Evolutionary conservation across 1,140 invertebrate genomes (phyloP), one percentile per base, ranked within the genome.

Genomic region (Brachionus rotundiformis): DNA sequence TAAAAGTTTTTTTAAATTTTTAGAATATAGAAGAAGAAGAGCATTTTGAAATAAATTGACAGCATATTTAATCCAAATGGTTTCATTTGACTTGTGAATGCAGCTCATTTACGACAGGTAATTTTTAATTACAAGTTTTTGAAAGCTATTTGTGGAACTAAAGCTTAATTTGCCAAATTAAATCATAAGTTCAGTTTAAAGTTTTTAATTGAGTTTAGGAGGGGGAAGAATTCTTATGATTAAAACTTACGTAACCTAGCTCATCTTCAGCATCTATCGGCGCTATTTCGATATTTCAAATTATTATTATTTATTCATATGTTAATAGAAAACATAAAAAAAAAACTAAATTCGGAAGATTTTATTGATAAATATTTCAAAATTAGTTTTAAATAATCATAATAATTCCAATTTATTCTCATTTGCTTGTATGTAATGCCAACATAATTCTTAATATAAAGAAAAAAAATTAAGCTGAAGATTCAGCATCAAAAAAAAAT

Each of bases 241-340:
- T 41, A 41, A 41, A 41, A 41, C 39, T 49, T 54, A 54, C 47
- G 47, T 54, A 54, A 54, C 47, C 6, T 19, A 54, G 19, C 47
- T 54, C 47, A 54, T 54, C 47, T 54, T 54, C 47, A 54, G 47
- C 47, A 16, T 54, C 47, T 54, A 63, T 29, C 36, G 63, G 63
- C 63, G 16, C 63, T 68, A 63, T 63, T 54, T 63, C 61, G 61
- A 63, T 63, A 63, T 29, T 63, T 63, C 16, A 10, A 36, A 68
- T 68, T 68, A 68, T 68, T 39, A 68, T 68, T 68, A 68, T 68
- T 68, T 68, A 68, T 68, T 68, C 63, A 68, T 68, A 68, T 68
- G 63, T 19, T 68, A 33, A 68, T 68, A 68, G 36, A 31, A 36
- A 68, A 39, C 13, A 68, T n/a, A 68, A 68, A 33, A 31, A 63